Conservation (phyloP, 2,113 vertebrate genomes). For the Melanerpes aurifrons region DNA sequence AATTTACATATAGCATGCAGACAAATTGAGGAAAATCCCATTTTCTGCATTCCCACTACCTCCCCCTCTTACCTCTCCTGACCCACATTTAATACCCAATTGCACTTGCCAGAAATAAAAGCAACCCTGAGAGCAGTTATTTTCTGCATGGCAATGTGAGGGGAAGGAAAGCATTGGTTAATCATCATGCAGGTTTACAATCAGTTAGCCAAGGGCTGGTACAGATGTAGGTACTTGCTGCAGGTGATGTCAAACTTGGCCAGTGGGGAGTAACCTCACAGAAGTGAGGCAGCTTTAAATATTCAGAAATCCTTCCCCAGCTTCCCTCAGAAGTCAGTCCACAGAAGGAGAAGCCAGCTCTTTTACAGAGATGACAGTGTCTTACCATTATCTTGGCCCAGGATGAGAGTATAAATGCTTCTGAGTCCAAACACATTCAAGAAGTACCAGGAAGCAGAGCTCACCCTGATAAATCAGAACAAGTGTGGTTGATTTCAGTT, state of each 20-base stretch:
- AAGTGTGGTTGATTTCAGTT: neutral
- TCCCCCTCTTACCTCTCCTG: neutral
- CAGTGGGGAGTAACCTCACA: neutral
- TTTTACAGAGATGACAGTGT: neutral
- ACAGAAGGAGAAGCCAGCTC: neutral
- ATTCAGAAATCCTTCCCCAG: neutral
- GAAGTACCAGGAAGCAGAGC: slow-evolving; percentile 99
- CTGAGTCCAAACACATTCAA: slow-evolving; percentile 98
- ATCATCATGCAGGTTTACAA: neutral
- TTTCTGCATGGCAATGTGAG: neutral
- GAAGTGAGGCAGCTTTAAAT: neutral
- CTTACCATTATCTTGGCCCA: slow-evolving; percentile 98
- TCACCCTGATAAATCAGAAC: slow-evolving; percentile 86
- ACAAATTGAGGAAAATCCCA: accelerated
- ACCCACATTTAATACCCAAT: neutral
- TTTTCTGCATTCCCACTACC: neutral
- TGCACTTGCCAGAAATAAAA: neutral
- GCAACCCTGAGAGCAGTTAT: neutral
- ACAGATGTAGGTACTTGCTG: neutral
- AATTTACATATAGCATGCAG: neutral
- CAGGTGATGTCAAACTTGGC: neutral
- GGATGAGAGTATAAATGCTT: slow-evolving; percentile 98
- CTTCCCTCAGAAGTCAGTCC: neutral
- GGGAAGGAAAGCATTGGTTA: neutral
- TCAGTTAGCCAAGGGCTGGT: neutral